Conservation (phyloP, 2,113 vertebrate species). For the Anhinga rufa region DNA sequence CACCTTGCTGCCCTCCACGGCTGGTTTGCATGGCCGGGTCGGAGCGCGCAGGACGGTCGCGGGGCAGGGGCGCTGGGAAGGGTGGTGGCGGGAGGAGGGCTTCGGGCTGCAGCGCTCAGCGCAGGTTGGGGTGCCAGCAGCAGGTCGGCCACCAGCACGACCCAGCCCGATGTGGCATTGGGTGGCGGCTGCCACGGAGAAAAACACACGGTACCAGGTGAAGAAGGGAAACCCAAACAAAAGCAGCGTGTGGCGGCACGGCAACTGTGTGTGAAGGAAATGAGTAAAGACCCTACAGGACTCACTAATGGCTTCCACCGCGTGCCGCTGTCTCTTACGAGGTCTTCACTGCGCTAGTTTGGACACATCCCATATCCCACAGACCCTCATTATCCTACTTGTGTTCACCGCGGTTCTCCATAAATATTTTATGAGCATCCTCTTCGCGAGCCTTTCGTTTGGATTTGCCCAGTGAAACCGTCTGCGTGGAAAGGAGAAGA, state of each 20-base stretch:
- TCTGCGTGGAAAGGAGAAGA: neutral
- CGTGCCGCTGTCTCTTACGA: neutral
- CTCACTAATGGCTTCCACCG: slow-evolving; percentile 21
- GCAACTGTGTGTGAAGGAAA: neutral
- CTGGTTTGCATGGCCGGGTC: rapidly evolving
- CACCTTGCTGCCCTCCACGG: rapidly evolving
- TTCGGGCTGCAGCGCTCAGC: neutral
- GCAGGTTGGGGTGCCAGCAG: rapidly evolving
- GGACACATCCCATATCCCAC: slow-evolving; percentile 61
- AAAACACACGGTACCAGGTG: neutral
- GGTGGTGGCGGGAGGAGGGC: neutral
- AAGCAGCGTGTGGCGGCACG: neutral
- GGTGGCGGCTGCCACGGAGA: neutral
- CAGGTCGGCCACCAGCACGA: rapidly evolving
- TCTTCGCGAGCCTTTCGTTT: slow-evolving; percentile 33
- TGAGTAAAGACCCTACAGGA: neutral
- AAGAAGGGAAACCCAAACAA: neutral
- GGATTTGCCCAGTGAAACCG: neutral
- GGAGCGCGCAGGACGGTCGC: rapidly evolving
- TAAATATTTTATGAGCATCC: slow-evolving; percentile 68
- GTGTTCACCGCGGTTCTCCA: slow-evolving; percentile 27
- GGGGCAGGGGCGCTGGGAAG: neutral
- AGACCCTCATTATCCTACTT: slow-evolving; percentile 65
- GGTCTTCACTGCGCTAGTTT: slow-evolving; percentile 22
- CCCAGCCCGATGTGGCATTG: rapidly evolving